A percentile compares a stretch with the other conserved stretches of the same genome.
These are phyloP conservation scores for Ovis canadensis DNA, from an alignment of 2,113 vertebrate species.

Conservation along the genomic window DNA sequence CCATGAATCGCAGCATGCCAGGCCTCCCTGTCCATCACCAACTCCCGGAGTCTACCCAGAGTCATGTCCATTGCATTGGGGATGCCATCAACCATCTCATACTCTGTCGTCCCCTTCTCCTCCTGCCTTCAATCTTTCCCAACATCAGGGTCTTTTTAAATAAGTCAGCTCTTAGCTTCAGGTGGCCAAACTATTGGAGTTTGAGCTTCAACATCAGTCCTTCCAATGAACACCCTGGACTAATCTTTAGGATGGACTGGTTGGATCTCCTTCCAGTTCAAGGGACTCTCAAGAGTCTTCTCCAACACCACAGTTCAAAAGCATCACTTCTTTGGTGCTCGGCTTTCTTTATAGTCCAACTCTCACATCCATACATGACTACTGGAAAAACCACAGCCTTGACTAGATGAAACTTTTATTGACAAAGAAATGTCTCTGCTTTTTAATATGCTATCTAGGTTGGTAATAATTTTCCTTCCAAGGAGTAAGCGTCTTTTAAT, in stretches of 20 bases:
- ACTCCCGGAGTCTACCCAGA: not conserved
- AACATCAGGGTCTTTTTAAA: not conserved
- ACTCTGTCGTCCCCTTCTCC: not conserved
- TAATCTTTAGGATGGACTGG: not conserved
- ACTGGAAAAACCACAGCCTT: too few relatives aligned
- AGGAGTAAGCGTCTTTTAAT: not conserved
- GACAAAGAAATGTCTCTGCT: not conserved
- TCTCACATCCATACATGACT: too few relatives aligned
- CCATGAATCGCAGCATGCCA: rapidly evolving
- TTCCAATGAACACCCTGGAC: not conserved
- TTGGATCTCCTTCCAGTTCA: not conserved
- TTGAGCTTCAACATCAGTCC: not conserved
- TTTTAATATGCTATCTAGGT: not conserved
- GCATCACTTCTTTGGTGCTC: too few relatives aligned
- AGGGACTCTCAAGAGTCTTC: not conserved
- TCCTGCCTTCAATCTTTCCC: not conserved
- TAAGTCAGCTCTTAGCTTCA: not conserved
- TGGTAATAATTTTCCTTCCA: not conserved
- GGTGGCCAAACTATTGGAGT: not conserved
- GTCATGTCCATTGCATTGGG: rapidly evolving
- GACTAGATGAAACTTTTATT: too few relatives aligned
- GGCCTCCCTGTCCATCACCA: not conserved
- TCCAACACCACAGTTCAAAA: not conserved
- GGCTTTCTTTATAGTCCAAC: too few relatives aligned
- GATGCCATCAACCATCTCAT: not conserved